Percentiles rank a stretch among this genome's conserved stretches.
Evolutionary conservation across 2,888 invertebrate species (phyloP).

Genomic region (Pandemis heparana): DNA sequence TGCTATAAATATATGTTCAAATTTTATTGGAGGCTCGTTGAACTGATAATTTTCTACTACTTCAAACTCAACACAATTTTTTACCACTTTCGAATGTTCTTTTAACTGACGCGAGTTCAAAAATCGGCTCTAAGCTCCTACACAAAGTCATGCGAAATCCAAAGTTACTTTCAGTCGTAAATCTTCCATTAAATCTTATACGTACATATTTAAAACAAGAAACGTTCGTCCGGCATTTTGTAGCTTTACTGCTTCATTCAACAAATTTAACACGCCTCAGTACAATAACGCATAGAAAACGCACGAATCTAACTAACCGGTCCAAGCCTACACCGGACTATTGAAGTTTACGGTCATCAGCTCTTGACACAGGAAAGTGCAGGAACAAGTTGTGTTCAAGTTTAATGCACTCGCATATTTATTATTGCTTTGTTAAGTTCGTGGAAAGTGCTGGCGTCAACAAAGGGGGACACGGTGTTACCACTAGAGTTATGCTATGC

Average conservation of each 20-base stretch:
- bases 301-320: conserved; percentile 24
- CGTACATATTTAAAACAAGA: neutral
- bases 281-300: conserved; percentile 30
- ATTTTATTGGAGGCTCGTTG: too few relatives aligned
- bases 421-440: neutral
- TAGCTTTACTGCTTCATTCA: neutral
- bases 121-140: too few relatives aligned
- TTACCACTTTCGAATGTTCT: too few relatives aligned
- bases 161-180: neutral
- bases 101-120: too few relatives aligned
- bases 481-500: too few relatives aligned
- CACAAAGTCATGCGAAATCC: neutral
- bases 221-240: neutral
- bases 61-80: too few relatives aligned
- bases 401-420: neutral
- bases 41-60: too few relatives aligned
- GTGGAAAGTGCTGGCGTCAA: neutral
- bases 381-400: conserved; percentile 15
- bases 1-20: too few relatives aligned
- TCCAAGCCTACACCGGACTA: conserved; percentile 3
- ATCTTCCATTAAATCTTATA: neutral
- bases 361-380: conserved; percentile 22
- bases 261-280: conserved; percentile 20
- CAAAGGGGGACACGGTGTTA: neutral
- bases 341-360: conserved; percentile 13